Percentiles rank a stretch among this genome's conserved stretches.
Evolutionary conservation across 2,113 vertebrate species (phyloP).

Genomic region (Xiphophorus hellerii): DNA sequence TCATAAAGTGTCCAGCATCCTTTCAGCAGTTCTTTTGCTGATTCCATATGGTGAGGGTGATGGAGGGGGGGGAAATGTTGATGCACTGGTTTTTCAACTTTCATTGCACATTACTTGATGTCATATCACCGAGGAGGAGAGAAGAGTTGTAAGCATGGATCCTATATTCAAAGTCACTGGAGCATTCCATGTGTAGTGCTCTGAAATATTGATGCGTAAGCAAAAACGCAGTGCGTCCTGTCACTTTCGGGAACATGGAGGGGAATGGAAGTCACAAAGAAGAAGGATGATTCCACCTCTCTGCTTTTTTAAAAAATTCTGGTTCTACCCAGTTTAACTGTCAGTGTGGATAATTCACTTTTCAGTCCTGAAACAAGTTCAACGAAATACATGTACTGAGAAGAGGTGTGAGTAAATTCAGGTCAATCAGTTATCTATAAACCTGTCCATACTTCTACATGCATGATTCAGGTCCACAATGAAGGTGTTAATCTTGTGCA

Average conservation of each 20-base stretch:
- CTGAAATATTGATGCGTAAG: conserved; percentile 82
- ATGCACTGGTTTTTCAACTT: conserved; percentile 60
- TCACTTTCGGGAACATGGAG: conserved; percentile 69
- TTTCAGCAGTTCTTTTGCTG: conserved; percentile 49
- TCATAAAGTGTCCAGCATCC: conserved; percentile 33
- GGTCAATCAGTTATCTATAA: conserved; percentile 4
- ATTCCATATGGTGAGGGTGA: conserved; percentile 50
- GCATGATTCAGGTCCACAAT: conserved; percentile 12
- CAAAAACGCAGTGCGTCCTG: conserved; percentile 77
- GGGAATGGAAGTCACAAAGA: conserved; percentile 68
- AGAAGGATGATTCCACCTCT: conserved; percentile 67
- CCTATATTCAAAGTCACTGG: conserved; percentile 75
- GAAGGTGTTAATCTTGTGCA: conserved; percentile 39
- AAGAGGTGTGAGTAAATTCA: conserved; percentile 17
- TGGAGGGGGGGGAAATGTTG: conserved; percentile 1
- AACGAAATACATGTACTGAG: conserved; percentile 45
- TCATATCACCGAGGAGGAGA: conserved; percentile 68
- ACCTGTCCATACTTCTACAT: neutral
- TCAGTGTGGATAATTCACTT: conserved; percentile 58
- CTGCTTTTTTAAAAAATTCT: neutral
- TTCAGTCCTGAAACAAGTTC: conserved; percentile 20
- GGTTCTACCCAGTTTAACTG: conserved; percentile 56
- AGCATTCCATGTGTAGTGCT: conserved; percentile 75
- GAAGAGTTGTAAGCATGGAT: conserved; percentile 55
- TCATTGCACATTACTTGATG: conserved; percentile 73